phyloP scores from a whole-genome alignment of 2,888 invertebrate genomes.

The Oxycera nigricornis region DNA sequence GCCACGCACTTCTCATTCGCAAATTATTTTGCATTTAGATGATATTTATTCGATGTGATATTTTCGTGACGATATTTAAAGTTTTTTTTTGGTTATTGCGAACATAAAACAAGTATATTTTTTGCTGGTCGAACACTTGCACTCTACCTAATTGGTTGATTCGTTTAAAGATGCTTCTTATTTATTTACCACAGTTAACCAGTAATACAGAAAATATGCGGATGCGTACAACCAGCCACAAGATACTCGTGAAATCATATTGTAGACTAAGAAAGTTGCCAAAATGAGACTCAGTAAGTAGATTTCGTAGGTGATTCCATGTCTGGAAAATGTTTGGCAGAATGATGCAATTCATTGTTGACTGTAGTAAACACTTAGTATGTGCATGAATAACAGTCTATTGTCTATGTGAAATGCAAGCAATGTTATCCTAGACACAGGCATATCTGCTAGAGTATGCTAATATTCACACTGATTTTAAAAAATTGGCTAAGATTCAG shows the following conservation, averaged over 20 bases:
- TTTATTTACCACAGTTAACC: not conserved
- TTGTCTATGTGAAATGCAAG: not conserved
- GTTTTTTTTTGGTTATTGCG: too few species aligned
- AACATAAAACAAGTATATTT: too few species aligned
- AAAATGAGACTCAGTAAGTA: slow-evolving; percentile 10
- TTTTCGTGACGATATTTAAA: not conserved
- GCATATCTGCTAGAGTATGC: too few species aligned
- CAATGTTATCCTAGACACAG: not conserved
- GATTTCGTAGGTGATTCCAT: slow-evolving; percentile 9
- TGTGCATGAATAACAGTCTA: not conserved
- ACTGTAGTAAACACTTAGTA: slow-evolving; percentile 2
- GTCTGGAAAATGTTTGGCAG: not conserved
- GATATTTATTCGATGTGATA: slow-evolving; percentile 7
- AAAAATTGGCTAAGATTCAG: too few species aligned
- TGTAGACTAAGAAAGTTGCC: not conserved
- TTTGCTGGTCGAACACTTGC: too few species aligned
- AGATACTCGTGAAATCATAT: not conserved
- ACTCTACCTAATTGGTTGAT: too few species aligned
- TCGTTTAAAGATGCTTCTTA: too few species aligned
- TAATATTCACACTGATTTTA: too few species aligned
- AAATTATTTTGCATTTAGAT: too few species aligned
- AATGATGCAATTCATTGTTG: not conserved
- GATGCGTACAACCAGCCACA: slow-evolving; percentile 9
- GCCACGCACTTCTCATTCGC: too few species aligned
- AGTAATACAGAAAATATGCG: not conserved